phyloP scores from a whole-genome alignment of 2,113 vertebrate genomes.

The Laticauda laticaudata region DNA sequence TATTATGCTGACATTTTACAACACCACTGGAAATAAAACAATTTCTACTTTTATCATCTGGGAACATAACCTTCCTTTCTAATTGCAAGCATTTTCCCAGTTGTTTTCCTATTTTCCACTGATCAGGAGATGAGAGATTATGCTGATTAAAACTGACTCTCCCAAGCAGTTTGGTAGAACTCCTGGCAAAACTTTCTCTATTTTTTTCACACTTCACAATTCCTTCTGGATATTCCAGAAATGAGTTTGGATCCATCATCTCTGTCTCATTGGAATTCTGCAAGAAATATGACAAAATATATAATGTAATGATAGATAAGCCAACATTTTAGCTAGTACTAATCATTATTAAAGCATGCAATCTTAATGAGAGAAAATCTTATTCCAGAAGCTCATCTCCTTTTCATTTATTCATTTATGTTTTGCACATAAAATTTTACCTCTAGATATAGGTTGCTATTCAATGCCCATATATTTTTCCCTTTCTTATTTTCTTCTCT shows the following conservation, averaged over 20 bases:
- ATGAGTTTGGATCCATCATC: slow-evolving; percentile 32
- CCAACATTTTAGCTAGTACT: neutral
- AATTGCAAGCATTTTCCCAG: neutral
- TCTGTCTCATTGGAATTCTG: slow-evolving; percentile 36
- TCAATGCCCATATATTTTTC: neutral
- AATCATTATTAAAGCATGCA: neutral
- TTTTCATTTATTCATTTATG: neutral
- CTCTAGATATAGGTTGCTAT: neutral
- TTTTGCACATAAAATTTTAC: neutral
- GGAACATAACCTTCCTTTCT: neutral
- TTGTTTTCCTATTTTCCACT: neutral
- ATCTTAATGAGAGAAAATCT: neutral
- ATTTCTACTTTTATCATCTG: neutral
- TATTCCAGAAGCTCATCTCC: neutral
- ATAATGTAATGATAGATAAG: neutral
- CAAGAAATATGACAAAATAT: neutral
- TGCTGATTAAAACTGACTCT: slow-evolving; percentile 26
- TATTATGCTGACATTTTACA: neutral
- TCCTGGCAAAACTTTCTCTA: slow-evolving; percentile 32
- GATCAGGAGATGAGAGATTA: slow-evolving; percentile 11
- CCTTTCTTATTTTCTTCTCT: neutral
- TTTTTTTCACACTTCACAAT: slow-evolving; percentile 51
- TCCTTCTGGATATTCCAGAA: slow-evolving; percentile 53
- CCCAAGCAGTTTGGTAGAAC: slow-evolving; percentile 23
- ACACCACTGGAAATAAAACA: neutral